Evolutionary conservation across 2,888 invertebrate species (phyloP), one percentile per base, ranked within the genome.

Genomic region (Aradus depressus): DNA sequence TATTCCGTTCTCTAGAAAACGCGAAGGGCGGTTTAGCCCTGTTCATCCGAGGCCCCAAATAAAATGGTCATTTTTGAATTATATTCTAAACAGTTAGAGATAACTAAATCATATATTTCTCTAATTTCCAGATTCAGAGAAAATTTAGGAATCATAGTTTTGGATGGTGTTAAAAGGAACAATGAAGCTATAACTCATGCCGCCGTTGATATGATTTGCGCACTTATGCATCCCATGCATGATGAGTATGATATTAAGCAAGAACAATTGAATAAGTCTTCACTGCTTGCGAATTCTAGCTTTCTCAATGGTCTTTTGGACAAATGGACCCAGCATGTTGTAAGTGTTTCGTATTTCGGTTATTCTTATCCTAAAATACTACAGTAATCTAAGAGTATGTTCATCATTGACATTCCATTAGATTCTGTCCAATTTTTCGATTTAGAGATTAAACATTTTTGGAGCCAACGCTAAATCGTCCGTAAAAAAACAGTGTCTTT

Each of bases 171-270:
- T 53, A 83, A 90, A 50, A 76, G 85, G 60, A 88, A 90, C 59
- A 83, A 90, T 62, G 79, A 84, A 59, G 92, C 90, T 6, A 85
- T 96, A 23, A 87, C 93, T 12, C 92, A 97, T 72, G 90, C 97
- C 3, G 95, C 96, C 3, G 79, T 98, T 49, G 97, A 98, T 71
- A 93, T 96, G 72, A 81, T 97, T 54, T 95, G 93, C 68, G 92
- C 97, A 14, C 75, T 99, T 22, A 91, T 98, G 90, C 96, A 95
- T 72, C 98, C 98, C 1, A 97, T 98, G 87, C 85, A 88, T 64
- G 84, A 89, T 58, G 91, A 96, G 67, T 95, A 92, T 61, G 97
- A 99, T 70, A 72, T 99, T 43, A 75, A 93, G 56, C 95, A 96
- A 69, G 98, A 99, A 66, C 98, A 99, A 68, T 73, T 96, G 55